Base-by-base conservation (phyloP, 2,888 invertebrate species). In the Archips xylosteana region DNA sequence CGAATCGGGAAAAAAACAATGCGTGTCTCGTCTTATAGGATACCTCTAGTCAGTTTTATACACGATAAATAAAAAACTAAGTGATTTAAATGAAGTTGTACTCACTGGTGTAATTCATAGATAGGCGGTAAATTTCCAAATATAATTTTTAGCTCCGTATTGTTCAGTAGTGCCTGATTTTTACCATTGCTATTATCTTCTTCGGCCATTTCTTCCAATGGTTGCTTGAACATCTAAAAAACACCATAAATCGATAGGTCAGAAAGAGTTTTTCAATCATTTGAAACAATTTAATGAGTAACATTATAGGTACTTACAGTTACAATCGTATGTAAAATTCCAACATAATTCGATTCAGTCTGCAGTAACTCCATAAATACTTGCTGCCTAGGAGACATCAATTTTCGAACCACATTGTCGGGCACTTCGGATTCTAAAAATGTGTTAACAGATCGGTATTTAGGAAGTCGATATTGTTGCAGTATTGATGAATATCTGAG, bases 301-400 rank as follows among this genome's bases (percentile, higher is more conserved):
- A 39, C 39, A 6, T 39, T 13, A 64, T 76, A n/a, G n/a, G n/a
- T n/a, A 82, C 92, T 87, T 91, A 98, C 99, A 89, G 96, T 97
- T 86, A 99, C 96, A 84, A 99, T 98, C 54, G 98, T 98, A 82
- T 98, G 96, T 81, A 99, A 95, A 85, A 99, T 99, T 76, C 97
- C 97, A 75, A 99, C 99, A 91, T 99, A 99, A 95, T 99, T 99
- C 75, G 97, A 97, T 92, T 99, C 99, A 0, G 99, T 99, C 90
- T 99, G 98, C 77, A 98, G 96, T 82, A 99, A 95, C 92, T 99
- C 99, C 92, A 97, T 96, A 88, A 97, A 97, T 66, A 98, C 97
- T 91, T 97, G 97, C 84, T 97, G 97, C 68, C 98, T 95, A 3
- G 97, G 96, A 60, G 97, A 96, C 88, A 96, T 95, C 79, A 96